Conservation (phyloP, 2,797 vertebrate species). For the Percopsis omiscomaycus region DNA sequence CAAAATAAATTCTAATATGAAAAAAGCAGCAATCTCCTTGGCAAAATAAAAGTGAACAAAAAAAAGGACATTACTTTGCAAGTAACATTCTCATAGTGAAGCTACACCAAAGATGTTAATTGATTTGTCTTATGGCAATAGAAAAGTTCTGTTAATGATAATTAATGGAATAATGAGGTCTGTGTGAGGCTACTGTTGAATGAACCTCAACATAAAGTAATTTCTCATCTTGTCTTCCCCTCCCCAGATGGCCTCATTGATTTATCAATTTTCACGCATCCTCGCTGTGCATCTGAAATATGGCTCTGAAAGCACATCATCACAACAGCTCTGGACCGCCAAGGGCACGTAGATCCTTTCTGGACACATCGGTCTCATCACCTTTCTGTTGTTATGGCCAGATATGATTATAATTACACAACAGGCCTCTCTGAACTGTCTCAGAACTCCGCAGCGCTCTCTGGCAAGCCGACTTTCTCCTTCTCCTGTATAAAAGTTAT, state of each 20-base stretch:
- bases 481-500: neutral
- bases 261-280: slow-evolving; percentile 66
- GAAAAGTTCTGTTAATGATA: slow-evolving; percentile 34
- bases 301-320: slow-evolving; percentile 45
- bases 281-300: slow-evolving; percentile 63
- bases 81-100: slow-evolving; percentile 3
- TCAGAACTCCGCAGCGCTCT: slow-evolving; percentile 5
- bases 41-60: no score
- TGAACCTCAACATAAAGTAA: slow-evolving; percentile 51
- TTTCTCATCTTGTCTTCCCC: slow-evolving; percentile 66
- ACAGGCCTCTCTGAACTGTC: slow-evolving; percentile 23
- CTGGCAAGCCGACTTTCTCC: slow-evolving; percentile 4
- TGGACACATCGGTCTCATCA: slow-evolving; percentile 41
- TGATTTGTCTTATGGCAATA: slow-evolving; percentile 48
- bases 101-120: slow-evolving; percentile 29
- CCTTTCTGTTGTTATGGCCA: slow-evolving; percentile 41
- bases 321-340: slow-evolving; percentile 31
- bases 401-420: slow-evolving; percentile 47
- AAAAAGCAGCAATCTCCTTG: no score
- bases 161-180: slow-evolving; percentile 69
- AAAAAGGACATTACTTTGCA: no score
- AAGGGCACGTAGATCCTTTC: slow-evolving; percentile 36
- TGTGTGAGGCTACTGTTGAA: slow-evolving; percentile 58
- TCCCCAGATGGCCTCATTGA: slow-evolving; percentile 68
- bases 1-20: no score